phyloP scores from a whole-genome alignment of 1,140 invertebrate genomes.

The Periplaneta americana region DNA sequence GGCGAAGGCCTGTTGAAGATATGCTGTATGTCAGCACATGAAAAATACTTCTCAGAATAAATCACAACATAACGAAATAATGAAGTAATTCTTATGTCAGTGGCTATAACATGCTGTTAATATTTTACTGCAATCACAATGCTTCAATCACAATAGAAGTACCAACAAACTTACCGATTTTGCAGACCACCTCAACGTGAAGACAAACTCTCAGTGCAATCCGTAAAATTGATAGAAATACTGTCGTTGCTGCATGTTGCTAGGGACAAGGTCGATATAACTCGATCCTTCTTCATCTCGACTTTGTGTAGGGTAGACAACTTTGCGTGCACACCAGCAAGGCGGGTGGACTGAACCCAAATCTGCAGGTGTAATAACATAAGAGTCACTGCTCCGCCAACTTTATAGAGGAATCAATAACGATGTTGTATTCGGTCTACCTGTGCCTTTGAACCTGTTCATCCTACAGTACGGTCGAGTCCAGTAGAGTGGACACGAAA shows the following conservation, averaged over 20 bases:
- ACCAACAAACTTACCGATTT: neutral
- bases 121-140: neutral
- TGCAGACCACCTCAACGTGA: neutral
- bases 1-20: neutral
- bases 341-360: neutral
- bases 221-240: too few relatives aligned
- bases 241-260: neutral
- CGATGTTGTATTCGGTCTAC: neutral
- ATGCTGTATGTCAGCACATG: neutral
- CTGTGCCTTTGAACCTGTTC: neutral
- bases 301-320: neutral
- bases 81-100: neutral
- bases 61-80: neutral
- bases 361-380: neutral
- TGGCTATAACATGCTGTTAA: neutral
- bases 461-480: too few relatives aligned
- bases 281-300: neutral
- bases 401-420: neutral
- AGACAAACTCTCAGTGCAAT: neutral
- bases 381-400: neutral
- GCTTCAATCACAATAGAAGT: neutral
- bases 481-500: too few relatives aligned
- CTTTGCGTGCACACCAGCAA: neutral
- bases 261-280: neutral
- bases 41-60: neutral